phyloP scores from a whole-genome alignment of 2,113 vertebrate species.

The Xiphophorus hellerii region DNA sequence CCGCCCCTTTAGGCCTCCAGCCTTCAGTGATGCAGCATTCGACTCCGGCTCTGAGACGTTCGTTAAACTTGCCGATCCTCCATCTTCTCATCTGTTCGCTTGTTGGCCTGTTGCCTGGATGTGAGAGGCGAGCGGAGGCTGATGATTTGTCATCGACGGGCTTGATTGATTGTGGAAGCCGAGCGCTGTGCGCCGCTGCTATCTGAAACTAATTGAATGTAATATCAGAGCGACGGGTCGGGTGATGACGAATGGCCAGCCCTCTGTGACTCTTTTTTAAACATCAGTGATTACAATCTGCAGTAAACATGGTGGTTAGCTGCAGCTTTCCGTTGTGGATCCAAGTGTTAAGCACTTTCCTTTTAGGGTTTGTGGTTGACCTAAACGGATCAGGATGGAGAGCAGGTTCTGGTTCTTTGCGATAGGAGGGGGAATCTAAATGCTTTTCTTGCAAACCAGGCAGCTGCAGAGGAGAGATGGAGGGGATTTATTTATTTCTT shows the following conservation, averaged over 20 bases:
- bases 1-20: neutral
- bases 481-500: conserved; percentile 52
- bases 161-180: conserved; percentile 64
- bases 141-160: conserved; percentile 59
- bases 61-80: conserved; percentile 21
- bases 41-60: conserved; percentile 19
- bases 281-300: conserved; percentile 43
- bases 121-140: conserved; percentile 17
- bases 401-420: conserved; percentile 31
- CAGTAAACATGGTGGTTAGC: conserved; percentile 6
- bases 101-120: conserved; percentile 48
- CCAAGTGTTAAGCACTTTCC: conserved; percentile 1
- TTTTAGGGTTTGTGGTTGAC: conserved; percentile 3
- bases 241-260: conserved; percentile 53
- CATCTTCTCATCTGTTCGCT: conserved; percentile 2
- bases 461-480: conserved; percentile 61
- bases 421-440: conserved; percentile 31
- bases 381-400: neutral
- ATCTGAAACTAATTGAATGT: conserved; percentile 73
- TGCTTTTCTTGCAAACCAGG: conserved; percentile 42
- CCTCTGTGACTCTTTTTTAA: conserved; percentile 56
- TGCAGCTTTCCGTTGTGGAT: conserved; percentile 9
- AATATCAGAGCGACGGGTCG: conserved; percentile 56
- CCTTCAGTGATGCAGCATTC: neutral
- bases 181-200: conserved; percentile 39